A percentile compares a stretch with the other conserved stretches of the same genome.
These are phyloP conservation scores for Acinonyx jubatus DNA, from an alignment of 2,113 vertebrate genomes.

Conservation along the genomic window DNA sequence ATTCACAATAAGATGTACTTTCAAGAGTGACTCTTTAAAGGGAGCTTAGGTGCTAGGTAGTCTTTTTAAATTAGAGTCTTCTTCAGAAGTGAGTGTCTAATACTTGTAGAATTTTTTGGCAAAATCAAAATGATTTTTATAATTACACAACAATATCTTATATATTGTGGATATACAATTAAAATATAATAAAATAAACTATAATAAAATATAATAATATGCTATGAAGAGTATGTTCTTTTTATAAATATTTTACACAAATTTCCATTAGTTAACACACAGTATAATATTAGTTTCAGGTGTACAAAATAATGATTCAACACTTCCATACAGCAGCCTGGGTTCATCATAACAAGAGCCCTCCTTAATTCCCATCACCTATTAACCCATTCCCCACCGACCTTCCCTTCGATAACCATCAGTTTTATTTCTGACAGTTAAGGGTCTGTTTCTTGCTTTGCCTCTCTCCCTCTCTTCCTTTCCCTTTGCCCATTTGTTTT, in stretches of 20 bases:
- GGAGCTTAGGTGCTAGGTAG: not conserved
- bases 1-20: not conserved
- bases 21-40: not conserved
- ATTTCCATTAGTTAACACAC: not conserved
- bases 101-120: not conserved
- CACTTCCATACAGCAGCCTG: not conserved
- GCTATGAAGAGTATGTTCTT: not conserved
- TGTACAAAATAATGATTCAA: not conserved
- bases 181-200: not conserved
- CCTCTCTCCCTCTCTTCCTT: not conserved
- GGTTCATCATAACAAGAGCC: not conserved
- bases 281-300: not conserved
- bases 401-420: not conserved
- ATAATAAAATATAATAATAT: not conserved
- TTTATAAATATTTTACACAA: not conserved
- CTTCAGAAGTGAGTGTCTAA: not conserved
- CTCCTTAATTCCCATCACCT: not conserved
- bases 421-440: not conserved
- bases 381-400: not conserved
- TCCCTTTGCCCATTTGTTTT: not conserved
- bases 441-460: not conserved
- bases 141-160: not conserved
- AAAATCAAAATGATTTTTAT: not conserved
- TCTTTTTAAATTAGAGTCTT: not conserved
- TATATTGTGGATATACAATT: not conserved